A percentile compares a stretch with the other conserved stretches of the same genome.
phyloP scores from a whole-genome alignment of 1,140 invertebrate genomes.

The Nylanderia fulva region DNA sequence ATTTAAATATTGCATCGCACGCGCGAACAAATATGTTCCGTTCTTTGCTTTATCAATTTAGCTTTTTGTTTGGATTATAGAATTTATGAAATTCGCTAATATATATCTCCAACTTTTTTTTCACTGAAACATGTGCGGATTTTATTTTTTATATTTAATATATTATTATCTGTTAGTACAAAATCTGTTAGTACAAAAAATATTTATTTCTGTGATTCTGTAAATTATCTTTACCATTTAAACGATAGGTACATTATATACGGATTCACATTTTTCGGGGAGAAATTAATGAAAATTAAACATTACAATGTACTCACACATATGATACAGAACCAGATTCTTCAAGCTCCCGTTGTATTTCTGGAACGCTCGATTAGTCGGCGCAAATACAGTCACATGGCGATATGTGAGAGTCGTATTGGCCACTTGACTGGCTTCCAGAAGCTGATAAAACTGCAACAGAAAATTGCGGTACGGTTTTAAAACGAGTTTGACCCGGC shows the following conservation, averaged over 20 bases:
- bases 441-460: slow-evolving; percentile 91
- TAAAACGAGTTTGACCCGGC: neutral
- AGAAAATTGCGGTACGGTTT: slow-evolving; percentile 71
- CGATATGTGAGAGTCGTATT: slow-evolving; percentile 89
- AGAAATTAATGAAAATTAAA: neutral
- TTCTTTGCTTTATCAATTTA: too few relatives aligned
- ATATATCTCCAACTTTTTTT: neutral
- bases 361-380: slow-evolving; percentile 93
- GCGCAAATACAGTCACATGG: slow-evolving; percentile 92
- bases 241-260: too few relatives aligned
- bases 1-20: neutral
- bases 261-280: too few relatives aligned
- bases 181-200: too few relatives aligned
- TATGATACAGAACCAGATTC: slow-evolving; percentile 91
- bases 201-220: too few relatives aligned
- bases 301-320: slow-evolving; percentile 88
- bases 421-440: slow-evolving; percentile 89
- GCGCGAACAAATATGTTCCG: too few relatives aligned
- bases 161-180: too few relatives aligned
- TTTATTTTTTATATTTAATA: too few relatives aligned
- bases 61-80: too few relatives aligned
- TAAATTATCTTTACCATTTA: too few relatives aligned
- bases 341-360: slow-evolving; percentile 87
- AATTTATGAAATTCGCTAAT: neutral
- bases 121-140: neutral